Evolutionary conservation across 2,888 invertebrate genomes (phyloP), one percentile per base, ranked within the genome.

Genomic region (Heliconius ethilla): DNA sequence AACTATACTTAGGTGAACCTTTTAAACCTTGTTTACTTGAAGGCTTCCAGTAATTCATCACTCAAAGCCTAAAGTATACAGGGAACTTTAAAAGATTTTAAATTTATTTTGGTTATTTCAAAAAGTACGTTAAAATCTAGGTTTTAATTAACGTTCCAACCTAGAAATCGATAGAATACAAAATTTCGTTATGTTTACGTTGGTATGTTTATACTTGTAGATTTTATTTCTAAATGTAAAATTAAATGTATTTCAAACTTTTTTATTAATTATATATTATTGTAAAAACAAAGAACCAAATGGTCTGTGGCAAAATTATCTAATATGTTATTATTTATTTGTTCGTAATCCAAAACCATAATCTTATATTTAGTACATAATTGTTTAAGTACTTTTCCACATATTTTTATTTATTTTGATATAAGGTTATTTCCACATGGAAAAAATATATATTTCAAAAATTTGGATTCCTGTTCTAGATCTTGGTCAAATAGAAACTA

Each of bases 1-100:
- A 77, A 77, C 72, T 55, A 67, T 69, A 67, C 25, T 66, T 37
- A 77, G 66, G 66, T 37, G 27, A 37, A 77, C 29, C 74, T 74
- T 74, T 74, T 77, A 73, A 69, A 67, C 67, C 25, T 66, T 69
- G 74, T 77, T 77, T 77, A 74, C 67, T 69, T 62, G 33, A 40
- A 74, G 40, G 67, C 45, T 59, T 73, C 65, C 29, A 74, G 27
- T 63, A 74, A 74, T 74, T 74, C 74, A 62, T 74, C 37, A 65
- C 45, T 63, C 73, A 62, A 62, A 62, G 40, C 62, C 15, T 63
- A 45, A 37, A 25, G 37, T 11, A 5, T 74, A 11, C 22, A 13
- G 55, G 10, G 7, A 18, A 13, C 5, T 25, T 63, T 63, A 27
- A 65, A 63, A 27, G 27, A 74, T 15, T 37, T 74, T 65, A 9